Conservation (phyloP, 1,140 invertebrate species). For the Anthonomus grandis region DNA sequence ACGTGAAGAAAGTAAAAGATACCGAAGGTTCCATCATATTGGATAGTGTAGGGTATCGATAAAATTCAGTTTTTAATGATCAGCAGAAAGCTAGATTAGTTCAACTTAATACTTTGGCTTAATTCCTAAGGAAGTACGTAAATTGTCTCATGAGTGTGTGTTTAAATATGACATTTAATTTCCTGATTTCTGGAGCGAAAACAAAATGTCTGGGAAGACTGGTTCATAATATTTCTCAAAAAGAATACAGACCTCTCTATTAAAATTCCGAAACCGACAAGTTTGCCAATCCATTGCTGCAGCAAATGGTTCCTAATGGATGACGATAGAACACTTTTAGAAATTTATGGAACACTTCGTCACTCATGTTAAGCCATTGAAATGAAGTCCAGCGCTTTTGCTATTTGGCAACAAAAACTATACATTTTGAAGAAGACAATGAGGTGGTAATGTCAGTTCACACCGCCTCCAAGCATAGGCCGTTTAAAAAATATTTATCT, state of each 20-base stretch:
- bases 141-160: background rate
- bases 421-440: background rate
- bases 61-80: background rate
- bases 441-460: background rate
- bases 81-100: background rate
- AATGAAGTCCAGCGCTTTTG: background rate
- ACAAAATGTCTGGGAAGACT: background rate
- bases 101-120: background rate
- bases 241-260: background rate
- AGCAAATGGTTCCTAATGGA: background rate
- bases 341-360: background rate
- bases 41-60: background rate
- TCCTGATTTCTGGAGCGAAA: background rate
- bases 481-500: background rate
- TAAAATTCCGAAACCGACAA: background rate
- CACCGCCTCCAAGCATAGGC: background rate
- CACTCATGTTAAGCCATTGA: background rate
- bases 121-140: background rate
- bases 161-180: no score
- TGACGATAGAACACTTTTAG: background rate
- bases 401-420: background rate
- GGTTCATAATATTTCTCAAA: background rate
- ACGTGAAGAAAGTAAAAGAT: background rate
- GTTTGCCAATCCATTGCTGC: background rate
- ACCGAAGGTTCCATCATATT: background rate